A percentile compares a stretch with the other conserved stretches of the same genome.
These are phyloP conservation scores for Somateria mollissima DNA, from an alignment of 2,797 vertebrate species.

Conservation along the genomic window DNA sequence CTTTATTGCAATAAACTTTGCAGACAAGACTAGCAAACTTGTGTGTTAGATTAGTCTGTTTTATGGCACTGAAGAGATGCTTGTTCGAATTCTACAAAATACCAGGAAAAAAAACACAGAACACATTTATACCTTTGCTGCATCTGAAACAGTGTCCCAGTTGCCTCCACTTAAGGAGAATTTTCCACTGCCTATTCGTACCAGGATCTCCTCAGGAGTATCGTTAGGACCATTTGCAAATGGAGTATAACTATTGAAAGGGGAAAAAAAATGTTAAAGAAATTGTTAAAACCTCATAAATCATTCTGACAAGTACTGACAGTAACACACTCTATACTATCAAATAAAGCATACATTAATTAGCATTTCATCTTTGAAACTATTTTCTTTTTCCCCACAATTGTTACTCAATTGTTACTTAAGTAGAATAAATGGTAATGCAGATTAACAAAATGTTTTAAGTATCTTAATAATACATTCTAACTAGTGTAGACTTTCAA, in stretches of 20 bases:
- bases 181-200: conserved; percentile 94
- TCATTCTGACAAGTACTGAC: not conserved
- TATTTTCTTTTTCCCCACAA: not conserved
- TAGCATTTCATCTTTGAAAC: not conserved
- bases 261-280: not conserved
- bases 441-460: not conserved
- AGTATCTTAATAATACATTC: not conserved
- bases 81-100: not conserved
- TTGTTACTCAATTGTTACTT: not conserved
- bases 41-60: not conserved
- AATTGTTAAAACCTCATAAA: accelerated
- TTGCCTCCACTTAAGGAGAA: conserved; percentile 95
- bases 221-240: conserved; percentile 97
- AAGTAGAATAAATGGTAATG: not conserved
- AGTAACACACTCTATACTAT: not conserved
- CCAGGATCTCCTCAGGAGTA: conserved; percentile 95
- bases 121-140: conserved; percentile 89
- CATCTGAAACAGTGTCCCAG: conserved; percentile 97
- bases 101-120: not conserved
- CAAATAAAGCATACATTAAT: not conserved
- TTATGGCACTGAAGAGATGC: not conserved
- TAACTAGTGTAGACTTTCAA: not conserved
- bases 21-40: not conserved
- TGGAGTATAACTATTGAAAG: conserved; percentile 88
- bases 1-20: not conserved